phyloP scores from a whole-genome alignment of 2,888 invertebrate genomes.

The Temnothorax ravouxi region DNA sequence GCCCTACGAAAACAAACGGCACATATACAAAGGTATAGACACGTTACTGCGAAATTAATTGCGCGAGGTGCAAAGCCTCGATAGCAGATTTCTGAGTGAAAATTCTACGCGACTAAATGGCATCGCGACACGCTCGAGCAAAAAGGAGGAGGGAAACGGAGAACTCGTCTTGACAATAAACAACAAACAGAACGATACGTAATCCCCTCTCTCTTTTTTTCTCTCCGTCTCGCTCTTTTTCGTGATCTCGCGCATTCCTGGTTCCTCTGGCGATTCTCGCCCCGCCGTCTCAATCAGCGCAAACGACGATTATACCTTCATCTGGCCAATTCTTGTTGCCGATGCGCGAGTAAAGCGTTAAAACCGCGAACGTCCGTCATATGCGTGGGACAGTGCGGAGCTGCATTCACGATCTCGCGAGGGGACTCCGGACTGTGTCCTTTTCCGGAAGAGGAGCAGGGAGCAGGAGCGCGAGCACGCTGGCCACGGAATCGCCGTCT shows the following conservation, averaged over 20 bases:
- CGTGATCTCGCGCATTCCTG: slow-evolving; percentile 53
- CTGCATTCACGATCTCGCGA: slow-evolving; percentile 59
- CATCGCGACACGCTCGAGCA: neutral
- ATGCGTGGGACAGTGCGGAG: slow-evolving; percentile 68
- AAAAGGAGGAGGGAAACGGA: slow-evolving; percentile 28
- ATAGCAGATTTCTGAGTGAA: neutral
- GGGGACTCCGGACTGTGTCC: slow-evolving; percentile 4
- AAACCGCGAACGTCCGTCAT: slow-evolving; percentile 71
- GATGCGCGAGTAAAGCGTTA: slow-evolving; percentile 51
- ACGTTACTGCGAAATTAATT: neutral
- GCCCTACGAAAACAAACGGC: neutral
- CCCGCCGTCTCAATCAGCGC: neutral
- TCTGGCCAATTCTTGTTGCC: slow-evolving; percentile 70
- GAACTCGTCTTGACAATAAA: slow-evolving; percentile 60
- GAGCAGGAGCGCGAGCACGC: slow-evolving; percentile 73
- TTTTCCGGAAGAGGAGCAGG: slow-evolving; percentile 65
- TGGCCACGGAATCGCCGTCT: slow-evolving; percentile 52
- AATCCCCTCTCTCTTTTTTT: slow-evolving; percentile 45
- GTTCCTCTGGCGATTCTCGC: neutral
- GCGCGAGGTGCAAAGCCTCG: neutral
- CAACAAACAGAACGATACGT: slow-evolving; percentile 77
- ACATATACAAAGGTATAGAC: neutral
- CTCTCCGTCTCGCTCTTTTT: neutral
- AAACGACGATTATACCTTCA: slow-evolving; percentile 75
- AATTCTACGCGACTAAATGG: neutral